Evolutionary conservation across 2,888 invertebrate species (phyloP).

Genomic region (Autographa gamma): DNA sequence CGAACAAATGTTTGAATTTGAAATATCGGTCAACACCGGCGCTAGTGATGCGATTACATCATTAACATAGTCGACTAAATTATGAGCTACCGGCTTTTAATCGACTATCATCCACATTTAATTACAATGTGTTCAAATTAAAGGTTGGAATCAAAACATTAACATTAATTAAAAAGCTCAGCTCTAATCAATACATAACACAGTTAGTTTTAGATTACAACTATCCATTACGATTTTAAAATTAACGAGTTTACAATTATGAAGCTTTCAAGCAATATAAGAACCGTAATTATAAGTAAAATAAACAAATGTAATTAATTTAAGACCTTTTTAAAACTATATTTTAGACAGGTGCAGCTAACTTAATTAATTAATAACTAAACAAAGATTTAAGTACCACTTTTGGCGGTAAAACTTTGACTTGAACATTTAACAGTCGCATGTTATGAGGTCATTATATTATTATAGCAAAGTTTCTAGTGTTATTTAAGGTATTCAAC

Average conservation of each 20-base stretch:
- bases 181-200: too few relatives aligned
- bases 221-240: background rate
- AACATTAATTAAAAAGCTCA: background rate
- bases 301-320: background rate
- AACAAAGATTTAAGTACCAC: too few relatives aligned
- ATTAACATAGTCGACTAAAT: constrained; percentile 16
- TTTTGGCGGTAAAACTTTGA: background rate
- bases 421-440: background rate
- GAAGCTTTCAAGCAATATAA: background rate
- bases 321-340: background rate
- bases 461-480: background rate
- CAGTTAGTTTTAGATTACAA: background rate
- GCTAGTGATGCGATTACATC: constrained; percentile 30
- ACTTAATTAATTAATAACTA: too few relatives aligned
- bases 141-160: constrained; percentile 5
- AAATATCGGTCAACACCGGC: background rate
- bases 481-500: background rate
- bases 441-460: background rate
- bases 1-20: background rate
- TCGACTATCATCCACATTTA: constrained; percentile 39
- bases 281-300: background rate
- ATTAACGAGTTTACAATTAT: background rate
- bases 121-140: constrained; percentile 36
- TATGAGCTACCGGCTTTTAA: constrained; percentile 13
- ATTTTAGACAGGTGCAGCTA: background rate